Percentiles rank a stretch among this genome's conserved stretches.
phyloP scores from a whole-genome alignment of 1,140 invertebrate species.

The Maniola jurtina region DNA sequence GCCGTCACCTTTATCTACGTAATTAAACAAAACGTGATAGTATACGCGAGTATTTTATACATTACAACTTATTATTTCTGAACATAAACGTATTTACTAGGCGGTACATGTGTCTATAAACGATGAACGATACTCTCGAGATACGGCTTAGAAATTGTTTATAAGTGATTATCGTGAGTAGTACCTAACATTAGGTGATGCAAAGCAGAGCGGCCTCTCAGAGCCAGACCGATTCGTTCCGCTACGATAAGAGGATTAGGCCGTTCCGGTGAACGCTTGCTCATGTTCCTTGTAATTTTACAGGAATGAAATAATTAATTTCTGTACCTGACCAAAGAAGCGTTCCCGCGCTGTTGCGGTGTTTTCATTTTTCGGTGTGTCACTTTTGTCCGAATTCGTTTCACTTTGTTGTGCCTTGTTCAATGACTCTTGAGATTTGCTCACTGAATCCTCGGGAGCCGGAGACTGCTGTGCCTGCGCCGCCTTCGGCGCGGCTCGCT shows the following conservation, averaged over 20 bases:
- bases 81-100: conserved; percentile 25
- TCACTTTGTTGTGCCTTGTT: conserved; percentile 36
- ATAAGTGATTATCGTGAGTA: conserved; percentile 50
- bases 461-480: conserved; percentile 42
- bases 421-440: conserved; percentile 23
- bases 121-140: conserved; percentile 40
- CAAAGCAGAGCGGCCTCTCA: conserved; percentile 52
- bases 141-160: conserved; percentile 47
- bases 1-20: conserved; percentile 17
- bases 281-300: conserved; percentile 24
- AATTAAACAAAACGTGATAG: conserved; percentile 16
- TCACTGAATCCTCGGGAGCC: conserved; percentile 31
- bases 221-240: conserved; percentile 53
- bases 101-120: conserved; percentile 57
- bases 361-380: conserved; percentile 52
- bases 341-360: conserved; percentile 66
- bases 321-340: conserved; percentile 68
- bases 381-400: conserved; percentile 36
- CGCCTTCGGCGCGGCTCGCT: conserved; percentile 47
- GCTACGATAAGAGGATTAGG: conserved; percentile 67
- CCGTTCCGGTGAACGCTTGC: conserved; percentile 38
- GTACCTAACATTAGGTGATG: conserved; percentile 47
- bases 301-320: conserved; percentile 17
- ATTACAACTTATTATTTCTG: conserved; percentile 1
- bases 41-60: conserved; percentile 4